A percentile compares a stretch with the other conserved stretches of the same genome.
Evolutionary conservation across 64 coral and sea anemone species (phyloP).

Genomic region (Montipora cactus): DNA sequence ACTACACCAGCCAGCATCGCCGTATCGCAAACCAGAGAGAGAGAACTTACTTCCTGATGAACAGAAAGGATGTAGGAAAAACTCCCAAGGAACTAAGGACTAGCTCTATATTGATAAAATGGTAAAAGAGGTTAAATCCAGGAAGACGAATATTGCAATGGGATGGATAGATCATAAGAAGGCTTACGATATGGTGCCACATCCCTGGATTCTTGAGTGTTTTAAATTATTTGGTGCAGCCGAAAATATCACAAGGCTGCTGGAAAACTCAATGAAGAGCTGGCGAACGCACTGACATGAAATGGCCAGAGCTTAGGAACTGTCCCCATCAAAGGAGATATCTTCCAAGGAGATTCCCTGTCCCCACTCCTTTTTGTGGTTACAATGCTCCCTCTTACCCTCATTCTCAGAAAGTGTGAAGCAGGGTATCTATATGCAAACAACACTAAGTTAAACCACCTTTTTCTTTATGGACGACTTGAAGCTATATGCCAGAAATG

Average conservation of each 20-base stretch:
- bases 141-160: constrained; percentile 67
- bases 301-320: constrained; percentile 49
- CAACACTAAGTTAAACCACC: constrained; percentile 25
- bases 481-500: neutral
- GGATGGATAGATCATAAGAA: constrained; percentile 71
- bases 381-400: constrained; percentile 28
- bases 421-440: neutral
- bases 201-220: constrained; percentile 72
- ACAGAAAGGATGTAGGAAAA: constrained; percentile 66
- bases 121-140: constrained; percentile 50
- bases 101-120: constrained; percentile 70
- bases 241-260: constrained; percentile 41
- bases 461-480: constrained; percentile 14
- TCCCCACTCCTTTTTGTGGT: constrained; percentile 62
- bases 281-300: constrained; percentile 56
- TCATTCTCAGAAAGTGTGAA: neutral
- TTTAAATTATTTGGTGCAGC: constrained; percentile 59
- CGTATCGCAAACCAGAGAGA: constrained; percentile 41
- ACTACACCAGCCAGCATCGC: constrained; percentile 17
- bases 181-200: constrained; percentile 59
- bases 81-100: constrained; percentile 67
- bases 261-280: constrained; percentile 33
- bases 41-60: constrained; percentile 55
- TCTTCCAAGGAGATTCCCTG: constrained; percentile 47
- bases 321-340: constrained; percentile 45